Conservation (phyloP, 1,140 invertebrate species). For the Zaprionus nigranus region DNA sequence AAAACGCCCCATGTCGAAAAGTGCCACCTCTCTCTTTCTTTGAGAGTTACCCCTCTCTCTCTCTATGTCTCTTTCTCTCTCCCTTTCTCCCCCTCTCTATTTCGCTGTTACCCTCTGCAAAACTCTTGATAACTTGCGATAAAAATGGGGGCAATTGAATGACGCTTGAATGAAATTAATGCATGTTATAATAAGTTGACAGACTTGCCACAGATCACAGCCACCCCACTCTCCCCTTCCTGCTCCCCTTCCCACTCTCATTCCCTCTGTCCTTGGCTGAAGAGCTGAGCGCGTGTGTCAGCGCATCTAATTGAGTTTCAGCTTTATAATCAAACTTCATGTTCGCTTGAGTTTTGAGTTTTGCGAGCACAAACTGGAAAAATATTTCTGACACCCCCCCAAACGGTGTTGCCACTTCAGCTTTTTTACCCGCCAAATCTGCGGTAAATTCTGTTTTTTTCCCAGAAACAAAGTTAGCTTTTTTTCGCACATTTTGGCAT, state of each 20-base stretch:
- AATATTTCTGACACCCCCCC: no score
- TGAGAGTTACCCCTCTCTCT: constrained; percentile 18
- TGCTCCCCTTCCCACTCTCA: not conserved
- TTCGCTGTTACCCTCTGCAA: constrained; percentile 31
- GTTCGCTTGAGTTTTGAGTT: not conserved
- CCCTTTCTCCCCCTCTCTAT: not conserved
- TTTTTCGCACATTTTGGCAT: no score
- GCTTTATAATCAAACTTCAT: constrained; percentile 3
- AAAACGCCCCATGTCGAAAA: not conserved
- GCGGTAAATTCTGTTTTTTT: no score
- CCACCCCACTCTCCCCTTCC: not conserved
- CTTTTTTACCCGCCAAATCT: no score
- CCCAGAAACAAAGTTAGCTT: no score
- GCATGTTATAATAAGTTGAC: constrained; percentile 84
- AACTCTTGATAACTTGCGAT: constrained; percentile 75
- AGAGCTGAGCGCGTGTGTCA: not conserved
- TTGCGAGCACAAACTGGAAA: no score
- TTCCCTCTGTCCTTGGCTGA: not conserved
- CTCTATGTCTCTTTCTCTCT: constrained; percentile 5
- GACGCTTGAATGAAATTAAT: constrained; percentile 83
- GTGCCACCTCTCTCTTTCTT: not conserved
- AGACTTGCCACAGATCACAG: constrained; percentile 53
- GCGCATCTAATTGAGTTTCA: constrained; percentile 1
- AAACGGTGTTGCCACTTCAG: no score
- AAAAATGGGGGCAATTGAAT: constrained; percentile 82